These are phyloP conservation scores for Trichopoda pennipes DNA, from an alignment of 2,888 invertebrate genomes.

Conservation along the genomic window DNA sequence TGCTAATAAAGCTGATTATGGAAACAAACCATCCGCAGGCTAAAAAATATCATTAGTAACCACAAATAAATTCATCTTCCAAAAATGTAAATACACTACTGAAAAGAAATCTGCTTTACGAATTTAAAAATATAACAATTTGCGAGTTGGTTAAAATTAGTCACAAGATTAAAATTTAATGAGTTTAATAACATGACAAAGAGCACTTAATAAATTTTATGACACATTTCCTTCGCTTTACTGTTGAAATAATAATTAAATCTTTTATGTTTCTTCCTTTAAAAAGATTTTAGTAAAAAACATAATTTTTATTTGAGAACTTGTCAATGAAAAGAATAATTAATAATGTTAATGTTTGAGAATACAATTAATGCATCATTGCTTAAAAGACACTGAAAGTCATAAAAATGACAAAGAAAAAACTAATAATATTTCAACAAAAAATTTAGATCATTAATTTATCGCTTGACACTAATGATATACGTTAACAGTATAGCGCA, in stretches of 20 bases:
- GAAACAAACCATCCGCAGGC: constrained; percentile 54
- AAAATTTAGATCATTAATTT: constrained; percentile 35
- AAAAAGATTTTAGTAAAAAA: not conserved
- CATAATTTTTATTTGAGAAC: too few relatives aligned
- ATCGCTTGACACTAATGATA: constrained; percentile 53
- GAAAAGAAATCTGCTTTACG: constrained; percentile 35
- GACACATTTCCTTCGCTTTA: constrained; percentile 4
- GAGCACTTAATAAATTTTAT: constrained; percentile 3
- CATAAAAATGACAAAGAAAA: not conserved
- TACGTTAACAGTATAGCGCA: too few relatives aligned
- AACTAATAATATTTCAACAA: not conserved
- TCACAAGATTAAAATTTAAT: not conserved
- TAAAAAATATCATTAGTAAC: constrained; percentile 15
- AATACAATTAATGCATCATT: constrained; percentile 8
- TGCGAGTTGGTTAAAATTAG: too few relatives aligned
- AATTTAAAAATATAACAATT: too few relatives aligned
- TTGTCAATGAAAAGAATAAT: not conserved
- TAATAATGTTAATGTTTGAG: constrained; percentile 9
- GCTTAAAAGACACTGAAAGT: not conserved
- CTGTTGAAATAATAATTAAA: constrained; percentile 48
- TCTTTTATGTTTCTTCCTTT: constrained; percentile 13
- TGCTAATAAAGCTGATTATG: constrained; percentile 47
- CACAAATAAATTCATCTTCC: not conserved
- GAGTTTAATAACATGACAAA: not conserved
- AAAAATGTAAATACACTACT: not conserved